A percentile compares a stretch with the other conserved stretches of the same genome.
phyloP scores from a whole-genome alignment of 2,888 invertebrate genomes.

The Nudaria mundana region DNA sequence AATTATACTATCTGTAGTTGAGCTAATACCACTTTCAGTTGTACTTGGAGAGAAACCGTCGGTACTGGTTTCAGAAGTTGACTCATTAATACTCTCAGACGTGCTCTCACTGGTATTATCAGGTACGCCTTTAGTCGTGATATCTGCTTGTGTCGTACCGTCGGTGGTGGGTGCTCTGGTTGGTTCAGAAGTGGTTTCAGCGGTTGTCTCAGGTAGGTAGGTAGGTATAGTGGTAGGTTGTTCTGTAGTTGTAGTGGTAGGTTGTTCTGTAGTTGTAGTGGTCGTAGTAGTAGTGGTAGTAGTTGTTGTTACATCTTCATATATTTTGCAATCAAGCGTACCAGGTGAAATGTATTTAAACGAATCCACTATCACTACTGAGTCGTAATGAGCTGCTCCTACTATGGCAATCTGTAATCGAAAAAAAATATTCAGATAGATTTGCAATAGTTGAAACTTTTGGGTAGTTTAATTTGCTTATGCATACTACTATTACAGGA shows the following conservation, averaged over 20 bases:
- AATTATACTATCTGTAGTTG: not conserved
- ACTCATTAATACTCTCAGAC: not conserved
- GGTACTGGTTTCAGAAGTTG: not conserved
- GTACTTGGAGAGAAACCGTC: not conserved
- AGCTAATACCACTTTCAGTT: too few species aligned
- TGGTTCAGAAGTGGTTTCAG: too few species aligned
- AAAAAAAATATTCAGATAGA: conserved; percentile 2
- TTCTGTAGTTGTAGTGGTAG: too few species aligned
- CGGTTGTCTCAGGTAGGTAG: too few species aligned
- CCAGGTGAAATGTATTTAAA: conserved; percentile 25
- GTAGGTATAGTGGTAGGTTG: too few species aligned
- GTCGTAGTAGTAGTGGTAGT: not conserved
- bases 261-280: too few species aligned
- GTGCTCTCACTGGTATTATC: conserved; percentile 1
- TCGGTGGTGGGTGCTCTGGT: too few species aligned
- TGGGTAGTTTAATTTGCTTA: conserved; percentile 1
- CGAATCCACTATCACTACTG: conserved; percentile 18
- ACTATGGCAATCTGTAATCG: not conserved
- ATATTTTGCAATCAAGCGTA: not conserved
- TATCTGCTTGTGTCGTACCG: too few species aligned
- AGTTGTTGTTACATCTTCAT: not conserved
- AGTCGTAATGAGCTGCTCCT: not conserved
- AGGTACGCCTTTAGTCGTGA: not conserved
- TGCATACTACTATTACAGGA: too few species aligned
- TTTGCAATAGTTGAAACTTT: too few species aligned